Evolutionary conservation across 53 echinoderm and acorn worm species (phyloP), one percentile per base, ranked within the genome.

Genomic region (Luidia sarsii): DNA sequence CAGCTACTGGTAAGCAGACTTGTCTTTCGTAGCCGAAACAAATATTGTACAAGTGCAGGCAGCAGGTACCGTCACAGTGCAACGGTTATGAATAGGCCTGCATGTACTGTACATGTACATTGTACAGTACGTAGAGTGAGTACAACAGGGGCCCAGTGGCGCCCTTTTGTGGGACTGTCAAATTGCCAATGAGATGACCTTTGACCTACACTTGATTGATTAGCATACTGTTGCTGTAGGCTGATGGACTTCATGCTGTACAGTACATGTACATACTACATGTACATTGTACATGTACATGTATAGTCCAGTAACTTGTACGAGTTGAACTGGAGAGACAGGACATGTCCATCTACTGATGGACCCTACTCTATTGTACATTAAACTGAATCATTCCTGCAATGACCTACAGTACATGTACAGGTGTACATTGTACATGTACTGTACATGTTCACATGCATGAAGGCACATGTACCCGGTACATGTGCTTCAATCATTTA

Each of bases 131-230:
- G 3, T 57, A 74, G 57, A 55, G 28, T 55, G 39, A 25, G 39
- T 38, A 37, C 16, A 30, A 16, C 4, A 18, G 45, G 77, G 60
- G 41, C 22, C 31, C 46, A 77, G 77, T 77, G 77, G 77, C 77
- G 77, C 77, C 61, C 77, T 77, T 77, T 24, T 31, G 23, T 43
- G 61, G 59, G 39, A 74, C 59, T 45, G 59, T 41, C 59, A 39
- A 74, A 59, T 60, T 41, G 15, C 48, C 59, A 21, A 61, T 61
- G 77, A 45, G 59, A 61, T 61, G 77, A 77, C 77, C 77, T 77
- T 61, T 61, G 77, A 77, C 77, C 39, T 9, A 11, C n/a, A 65
- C 36, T 52, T 15, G 3, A 20, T 20, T 52, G 18, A 65, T 41
- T 41, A 41, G 6, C 41, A 41, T 41, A 41, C 41, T 7, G 41